These are phyloP conservation scores for Tetheella fluctuosa DNA, from an alignment of 2,888 invertebrate species.

Conservation along the genomic window DNA sequence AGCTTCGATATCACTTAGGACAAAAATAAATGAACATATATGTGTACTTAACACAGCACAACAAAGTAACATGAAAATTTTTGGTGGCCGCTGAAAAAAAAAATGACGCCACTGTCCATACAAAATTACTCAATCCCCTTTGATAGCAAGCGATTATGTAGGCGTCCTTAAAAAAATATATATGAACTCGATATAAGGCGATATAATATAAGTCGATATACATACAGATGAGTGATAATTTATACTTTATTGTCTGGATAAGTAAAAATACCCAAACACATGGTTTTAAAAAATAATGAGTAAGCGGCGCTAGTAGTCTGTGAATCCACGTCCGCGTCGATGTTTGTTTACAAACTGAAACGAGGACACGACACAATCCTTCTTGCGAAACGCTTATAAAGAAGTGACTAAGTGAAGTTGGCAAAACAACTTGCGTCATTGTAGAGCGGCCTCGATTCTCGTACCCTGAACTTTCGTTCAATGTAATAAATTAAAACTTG, in stretches of 20 bases:
- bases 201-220: no score
- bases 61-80: no score
- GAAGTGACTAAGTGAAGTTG: slow-evolving; percentile 68
- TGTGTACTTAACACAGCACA: no score
- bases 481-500: not conserved
- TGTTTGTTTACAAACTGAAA: slow-evolving; percentile 71
- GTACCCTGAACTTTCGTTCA: slow-evolving; percentile 8
- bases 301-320: slow-evolving; percentile 17
- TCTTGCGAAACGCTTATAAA: slow-evolving; percentile 69
- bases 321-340: slow-evolving; percentile 32
- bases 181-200: no score
- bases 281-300: slow-evolving; percentile 7
- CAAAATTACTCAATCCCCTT: no score
- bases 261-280: slow-evolving; percentile 12
- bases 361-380: slow-evolving; percentile 65
- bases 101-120: no score
- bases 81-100: no score
- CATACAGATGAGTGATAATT: no score
- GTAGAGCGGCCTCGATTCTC: slow-evolving; percentile 21
- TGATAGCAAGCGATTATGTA: no score
- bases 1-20: no score
- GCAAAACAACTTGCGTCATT: slow-evolving; percentile 77
- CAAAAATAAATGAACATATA: no score
- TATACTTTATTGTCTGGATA: not conserved
- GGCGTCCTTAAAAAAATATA: no score